Conservation (phyloP, 2,888 invertebrate species). For the Ectemnius lituratus region DNA sequence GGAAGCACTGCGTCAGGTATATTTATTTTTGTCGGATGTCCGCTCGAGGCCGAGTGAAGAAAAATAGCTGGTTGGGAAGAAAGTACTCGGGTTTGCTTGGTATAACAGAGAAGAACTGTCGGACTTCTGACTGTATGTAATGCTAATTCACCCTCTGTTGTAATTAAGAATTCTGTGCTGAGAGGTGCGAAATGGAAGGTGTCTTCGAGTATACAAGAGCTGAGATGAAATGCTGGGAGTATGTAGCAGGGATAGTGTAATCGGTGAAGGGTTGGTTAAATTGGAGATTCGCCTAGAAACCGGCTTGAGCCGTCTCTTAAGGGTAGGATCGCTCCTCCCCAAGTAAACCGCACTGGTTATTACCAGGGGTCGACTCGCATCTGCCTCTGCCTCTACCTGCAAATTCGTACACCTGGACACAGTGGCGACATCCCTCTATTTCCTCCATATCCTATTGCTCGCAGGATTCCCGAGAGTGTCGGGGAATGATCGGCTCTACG, state of each 20-base stretch:
- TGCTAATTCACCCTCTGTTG: neutral
- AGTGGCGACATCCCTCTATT: slow-evolving; percentile 34
- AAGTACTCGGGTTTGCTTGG: neutral
- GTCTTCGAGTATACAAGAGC: neutral
- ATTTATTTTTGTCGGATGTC: slow-evolving; percentile 29
- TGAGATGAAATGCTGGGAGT: neutral
- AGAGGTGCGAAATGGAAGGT: neutral
- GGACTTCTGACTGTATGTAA: neutral
- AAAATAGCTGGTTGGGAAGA: neutral
- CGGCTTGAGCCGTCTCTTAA: slow-evolving; percentile 34
- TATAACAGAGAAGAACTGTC: neutral
- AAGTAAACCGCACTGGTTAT: slow-evolving; percentile 60
- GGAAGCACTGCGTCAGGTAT: neutral
- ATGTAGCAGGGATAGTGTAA: neutral
- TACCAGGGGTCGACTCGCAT: slow-evolving; percentile 68
- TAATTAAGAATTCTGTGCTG: neutral
- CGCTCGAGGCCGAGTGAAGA: neutral
- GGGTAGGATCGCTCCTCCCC: slow-evolving; percentile 54
- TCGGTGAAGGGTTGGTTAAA: slow-evolving; percentile 24
- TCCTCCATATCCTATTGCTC: neutral
- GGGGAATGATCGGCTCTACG: too few relatives aligned
- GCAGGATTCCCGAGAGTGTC: too few relatives aligned
- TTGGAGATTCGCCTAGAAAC: slow-evolving; percentile 28
- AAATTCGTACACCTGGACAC: slow-evolving; percentile 65
- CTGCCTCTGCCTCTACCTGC: slow-evolving; percentile 65